Base-by-base conservation (phyloP, 2,888 invertebrate genomes). In the Chirona hameri region DNA sequence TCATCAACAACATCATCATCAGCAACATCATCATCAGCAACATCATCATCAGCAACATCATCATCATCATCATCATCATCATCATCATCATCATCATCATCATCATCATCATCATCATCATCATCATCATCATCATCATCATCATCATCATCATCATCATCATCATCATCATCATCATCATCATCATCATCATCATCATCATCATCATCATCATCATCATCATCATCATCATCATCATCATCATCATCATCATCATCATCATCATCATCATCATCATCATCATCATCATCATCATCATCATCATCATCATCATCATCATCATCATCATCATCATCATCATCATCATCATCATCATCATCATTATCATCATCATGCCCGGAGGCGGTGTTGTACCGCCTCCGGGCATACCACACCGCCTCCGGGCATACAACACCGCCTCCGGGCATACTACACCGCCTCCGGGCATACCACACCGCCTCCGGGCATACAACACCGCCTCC, bases 251-350 rank as follows among this genome's bases (percentile, higher is more conserved):
- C 21, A 65, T 65, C 18, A 65, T 65, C 18, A 65, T 65, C 18
- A 65, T 65, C 21, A 65, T 65, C 18, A 65, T 65, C 21, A 65
- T 65, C 18, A 65, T 65, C 18, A 65, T 65, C 18, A 65, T 65
- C 21, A 65, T 65, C 18, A 65, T 65, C 21, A 65, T 65, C 18
- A 65, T n/a, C 18, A 65, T 65, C 65, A 65, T 65, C 65, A 65
- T 65, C 65, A 65, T 65, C 65, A 65, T 65, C 65, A 65, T 65
- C 65, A 65, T 65, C 65, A 65, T 65, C 65, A 65, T 65, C 65
- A 65, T 65, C 65, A 65, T 65, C 65, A 65, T 65, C 65, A 65
- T 65, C 65, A 65, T 65, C 65, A 65, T 65, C 65, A 65, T 65
- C 65, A 65, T 65, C 65, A 65, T 65, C 65, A 65, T 65, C 65